Conservation (phyloP, 1,140 invertebrate species). For the Drosophila ogumai region DNA sequence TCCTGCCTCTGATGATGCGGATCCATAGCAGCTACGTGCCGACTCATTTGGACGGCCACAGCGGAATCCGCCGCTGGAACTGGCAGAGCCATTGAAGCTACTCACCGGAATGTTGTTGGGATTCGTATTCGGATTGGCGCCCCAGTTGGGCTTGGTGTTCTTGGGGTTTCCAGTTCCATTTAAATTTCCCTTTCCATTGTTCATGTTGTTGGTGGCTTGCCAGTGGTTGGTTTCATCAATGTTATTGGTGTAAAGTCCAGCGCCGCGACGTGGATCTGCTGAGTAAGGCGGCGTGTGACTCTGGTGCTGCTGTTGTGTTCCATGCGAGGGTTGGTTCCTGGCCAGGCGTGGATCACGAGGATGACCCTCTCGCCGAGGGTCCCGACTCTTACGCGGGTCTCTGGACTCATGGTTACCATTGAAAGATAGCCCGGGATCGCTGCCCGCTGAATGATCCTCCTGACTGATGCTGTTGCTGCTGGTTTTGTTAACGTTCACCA, state of each 20-base stretch:
- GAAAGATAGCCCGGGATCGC: not conserved
- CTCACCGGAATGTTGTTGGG: not conserved
- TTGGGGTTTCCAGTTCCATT: not conserved
- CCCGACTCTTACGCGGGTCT: not conserved
- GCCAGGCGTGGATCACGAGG: conserved; percentile 15
- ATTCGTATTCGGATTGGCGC: not conserved
- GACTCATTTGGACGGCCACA: not conserved
- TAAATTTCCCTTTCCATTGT: no score
- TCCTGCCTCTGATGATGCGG: not conserved
- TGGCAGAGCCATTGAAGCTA: conserved; percentile 1
- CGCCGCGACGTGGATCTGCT: conserved; percentile 1
- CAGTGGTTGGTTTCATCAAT: conserved; percentile 13
- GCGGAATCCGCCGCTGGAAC: conserved; percentile 1
- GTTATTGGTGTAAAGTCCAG: not conserved
- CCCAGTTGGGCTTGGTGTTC: not conserved
- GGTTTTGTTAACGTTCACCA: not conserved
- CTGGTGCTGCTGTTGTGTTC: not conserved
- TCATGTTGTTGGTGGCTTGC: conserved; percentile 5
- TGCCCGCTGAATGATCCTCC: not conserved
- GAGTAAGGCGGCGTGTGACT: not conserved
- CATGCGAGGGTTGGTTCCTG: not conserved
- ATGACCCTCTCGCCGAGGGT: not conserved
- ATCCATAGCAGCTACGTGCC: not conserved
- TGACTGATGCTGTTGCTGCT: not conserved
- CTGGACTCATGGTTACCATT: not conserved